A percentile compares a stretch with the other conserved stretches of the same genome.
phyloP scores from a whole-genome alignment of 1,140 invertebrate species.

The Eulimnadia texana region DNA sequence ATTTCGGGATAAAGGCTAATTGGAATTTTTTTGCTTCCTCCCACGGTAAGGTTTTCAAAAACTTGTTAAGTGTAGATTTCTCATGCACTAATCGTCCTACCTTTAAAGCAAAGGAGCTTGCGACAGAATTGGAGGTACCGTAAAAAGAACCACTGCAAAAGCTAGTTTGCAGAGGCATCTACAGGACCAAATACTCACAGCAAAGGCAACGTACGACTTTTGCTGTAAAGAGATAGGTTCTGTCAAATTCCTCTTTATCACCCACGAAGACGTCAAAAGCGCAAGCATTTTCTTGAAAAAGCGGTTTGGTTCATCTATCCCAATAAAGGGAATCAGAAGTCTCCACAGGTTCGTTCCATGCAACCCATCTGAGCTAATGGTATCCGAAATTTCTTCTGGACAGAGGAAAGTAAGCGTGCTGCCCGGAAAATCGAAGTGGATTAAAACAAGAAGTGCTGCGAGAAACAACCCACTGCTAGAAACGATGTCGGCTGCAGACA shows the following conservation, averaged over 20 bases:
- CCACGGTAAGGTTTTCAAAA: constrained; percentile 25
- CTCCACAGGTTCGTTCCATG: background rate
- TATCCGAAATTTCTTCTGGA: background rate
- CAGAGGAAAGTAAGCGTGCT: background rate
- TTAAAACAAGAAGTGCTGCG: background rate
- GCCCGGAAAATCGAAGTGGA: background rate
- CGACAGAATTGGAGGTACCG: constrained; percentile 20
- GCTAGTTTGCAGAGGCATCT: constrained; percentile 18
- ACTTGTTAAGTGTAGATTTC: background rate
- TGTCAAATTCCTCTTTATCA: background rate
- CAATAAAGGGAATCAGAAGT: background rate
- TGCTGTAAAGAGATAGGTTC: background rate
- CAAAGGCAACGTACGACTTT: background rate
- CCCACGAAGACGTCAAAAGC: background rate
- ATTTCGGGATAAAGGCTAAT: constrained; percentile 26
- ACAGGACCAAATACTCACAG: background rate
- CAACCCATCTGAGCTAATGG: background rate
- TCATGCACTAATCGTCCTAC: too few species aligned
- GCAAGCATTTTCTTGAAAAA: background rate
- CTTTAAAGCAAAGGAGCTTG: constrained; percentile 19
- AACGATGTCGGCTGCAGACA: background rate
- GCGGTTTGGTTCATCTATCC: background rate
- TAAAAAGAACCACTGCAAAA: constrained; percentile 17
- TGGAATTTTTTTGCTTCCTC: constrained; percentile 26
- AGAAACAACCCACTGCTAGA: background rate